A percentile compares a stretch with the other conserved stretches of the same genome.
Evolutionary conservation across 2,113 vertebrate species (phyloP).

Genomic region (Recurvirostra avosetta): DNA sequence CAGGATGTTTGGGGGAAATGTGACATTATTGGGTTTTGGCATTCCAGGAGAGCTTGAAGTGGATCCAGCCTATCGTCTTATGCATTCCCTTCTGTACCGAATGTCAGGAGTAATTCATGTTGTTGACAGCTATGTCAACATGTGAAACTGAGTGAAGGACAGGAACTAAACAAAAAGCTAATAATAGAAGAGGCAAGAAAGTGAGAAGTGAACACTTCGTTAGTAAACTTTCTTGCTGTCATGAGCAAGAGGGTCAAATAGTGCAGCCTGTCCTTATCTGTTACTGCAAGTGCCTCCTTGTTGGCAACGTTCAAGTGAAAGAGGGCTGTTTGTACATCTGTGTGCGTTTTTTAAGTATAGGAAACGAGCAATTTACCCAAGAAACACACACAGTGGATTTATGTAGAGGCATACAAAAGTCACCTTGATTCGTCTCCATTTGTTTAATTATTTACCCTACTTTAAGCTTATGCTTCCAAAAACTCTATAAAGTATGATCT

Average conservation of each 20-base stretch:
- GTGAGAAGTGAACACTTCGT: background rate
- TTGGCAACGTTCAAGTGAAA: rapidly evolving
- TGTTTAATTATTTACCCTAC: background rate
- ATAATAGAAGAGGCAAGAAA: background rate
- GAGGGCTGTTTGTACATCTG: background rate
- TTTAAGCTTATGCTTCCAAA: background rate
- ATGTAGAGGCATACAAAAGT: background rate
- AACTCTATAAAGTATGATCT: background rate
- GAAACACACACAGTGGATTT: background rate
- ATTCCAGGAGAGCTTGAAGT: background rate
- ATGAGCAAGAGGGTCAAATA: background rate
- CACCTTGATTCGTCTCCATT: background rate
- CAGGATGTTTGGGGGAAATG: background rate
- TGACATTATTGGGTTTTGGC: background rate
- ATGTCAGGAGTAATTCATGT: background rate
- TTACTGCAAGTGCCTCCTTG: background rate
- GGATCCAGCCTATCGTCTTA: background rate
- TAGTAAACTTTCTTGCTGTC: background rate
- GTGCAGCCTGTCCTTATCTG: background rate
- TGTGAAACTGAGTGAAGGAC: background rate
- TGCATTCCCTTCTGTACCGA: background rate
- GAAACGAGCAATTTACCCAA: background rate
- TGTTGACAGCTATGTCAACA: background rate
- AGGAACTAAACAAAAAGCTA: background rate
- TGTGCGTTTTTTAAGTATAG: background rate